These are phyloP conservation scores for Calvadosia cruxmelitensis DNA, from an alignment of 30 jellyfish, hydroid and myxozoan genomes.

Conservation along the genomic window DNA sequence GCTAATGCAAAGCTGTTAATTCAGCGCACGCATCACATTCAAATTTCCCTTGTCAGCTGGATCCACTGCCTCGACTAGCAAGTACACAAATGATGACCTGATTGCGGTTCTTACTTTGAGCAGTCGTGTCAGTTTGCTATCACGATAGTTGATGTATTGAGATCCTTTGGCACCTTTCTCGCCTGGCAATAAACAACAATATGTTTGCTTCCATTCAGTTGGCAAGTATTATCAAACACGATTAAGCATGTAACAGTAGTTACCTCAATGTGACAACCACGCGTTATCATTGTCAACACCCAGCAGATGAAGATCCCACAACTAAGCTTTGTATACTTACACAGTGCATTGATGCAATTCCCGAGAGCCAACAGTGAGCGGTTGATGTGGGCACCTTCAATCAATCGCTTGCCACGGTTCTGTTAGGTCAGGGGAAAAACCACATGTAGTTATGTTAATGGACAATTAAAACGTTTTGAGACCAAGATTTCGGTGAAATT, in stretches of 20 bases:
- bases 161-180: conserved; percentile 84
- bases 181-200: conserved; percentile 40
- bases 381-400: conserved; percentile 98
- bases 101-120: conserved; percentile 68
- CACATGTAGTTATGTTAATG: not conserved
- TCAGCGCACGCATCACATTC: not conserved
- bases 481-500: too few species aligned
- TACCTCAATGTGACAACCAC: too few species aligned
- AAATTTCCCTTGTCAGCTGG: not conserved
- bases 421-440: conserved; percentile 15
- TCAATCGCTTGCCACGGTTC: conserved; percentile 94
- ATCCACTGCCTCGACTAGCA: too few species aligned
- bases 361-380: conserved; percentile 95
- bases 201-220: too few species aligned
- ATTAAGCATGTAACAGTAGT: too few species aligned
- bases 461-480: not conserved
- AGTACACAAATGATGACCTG: too few species aligned
- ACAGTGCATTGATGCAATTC: conserved; percentile 89
- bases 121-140: conserved; percentile 91
- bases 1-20: not conserved
- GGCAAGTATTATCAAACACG: too few species aligned
- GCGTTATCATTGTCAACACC: too few species aligned
- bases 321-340: conserved; percentile 62
- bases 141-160: conserved; percentile 82
- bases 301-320: too few species aligned